Conservation (phyloP, 1,140 invertebrate genomes). For the Drosophila virilis region DNA sequence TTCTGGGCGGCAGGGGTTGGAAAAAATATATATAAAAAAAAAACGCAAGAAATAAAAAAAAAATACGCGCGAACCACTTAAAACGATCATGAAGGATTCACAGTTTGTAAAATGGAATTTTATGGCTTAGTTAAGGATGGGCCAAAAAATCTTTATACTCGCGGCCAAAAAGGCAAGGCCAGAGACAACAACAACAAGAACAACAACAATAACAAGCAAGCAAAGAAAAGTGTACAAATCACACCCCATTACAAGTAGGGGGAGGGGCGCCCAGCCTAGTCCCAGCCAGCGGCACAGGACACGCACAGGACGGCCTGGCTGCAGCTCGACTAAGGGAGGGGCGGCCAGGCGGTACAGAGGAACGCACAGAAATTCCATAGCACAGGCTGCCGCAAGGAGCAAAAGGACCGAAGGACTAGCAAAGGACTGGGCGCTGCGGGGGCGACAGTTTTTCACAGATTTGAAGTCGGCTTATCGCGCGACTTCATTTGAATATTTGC, state of each 20-base stretch:
- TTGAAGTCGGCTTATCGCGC: slow-evolving; percentile 81
- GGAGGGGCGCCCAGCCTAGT: slow-evolving; percentile 2
- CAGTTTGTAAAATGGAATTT: slow-evolving; percentile 84
- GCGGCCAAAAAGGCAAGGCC: slow-evolving; percentile 49
- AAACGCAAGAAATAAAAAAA: slow-evolving; percentile 24
- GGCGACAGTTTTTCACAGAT: slow-evolving; percentile 73
- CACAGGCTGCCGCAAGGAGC: slow-evolving; percentile 22
- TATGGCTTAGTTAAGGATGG: slow-evolving; percentile 74
- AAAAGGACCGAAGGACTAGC: slow-evolving; percentile 1
- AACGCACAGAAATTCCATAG: slow-evolving; percentile 50
- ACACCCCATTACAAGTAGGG: slow-evolving; percentile 77
- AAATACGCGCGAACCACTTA: slow-evolving; percentile 74
- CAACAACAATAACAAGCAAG: slow-evolving; percentile 24
- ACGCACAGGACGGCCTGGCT: slow-evolving; percentile 29
- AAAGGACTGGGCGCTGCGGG: not conserved
- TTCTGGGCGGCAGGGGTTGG: not conserved
- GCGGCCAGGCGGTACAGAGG: too few species aligned
- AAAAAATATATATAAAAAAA: slow-evolving; percentile 1
- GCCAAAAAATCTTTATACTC: slow-evolving; percentile 55
- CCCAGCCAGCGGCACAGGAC: slow-evolving; percentile 44
- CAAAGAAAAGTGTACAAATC: slow-evolving; percentile 77
- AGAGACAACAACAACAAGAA: slow-evolving; percentile 26
- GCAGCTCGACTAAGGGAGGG: not conserved
- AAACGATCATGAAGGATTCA: slow-evolving; percentile 84
- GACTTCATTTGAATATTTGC: slow-evolving; percentile 83